Evolutionary conservation across 2,797 vertebrate genomes (phyloP), one percentile per base, ranked within the genome.

Genomic region (Sphenopsis melanotis): DNA sequence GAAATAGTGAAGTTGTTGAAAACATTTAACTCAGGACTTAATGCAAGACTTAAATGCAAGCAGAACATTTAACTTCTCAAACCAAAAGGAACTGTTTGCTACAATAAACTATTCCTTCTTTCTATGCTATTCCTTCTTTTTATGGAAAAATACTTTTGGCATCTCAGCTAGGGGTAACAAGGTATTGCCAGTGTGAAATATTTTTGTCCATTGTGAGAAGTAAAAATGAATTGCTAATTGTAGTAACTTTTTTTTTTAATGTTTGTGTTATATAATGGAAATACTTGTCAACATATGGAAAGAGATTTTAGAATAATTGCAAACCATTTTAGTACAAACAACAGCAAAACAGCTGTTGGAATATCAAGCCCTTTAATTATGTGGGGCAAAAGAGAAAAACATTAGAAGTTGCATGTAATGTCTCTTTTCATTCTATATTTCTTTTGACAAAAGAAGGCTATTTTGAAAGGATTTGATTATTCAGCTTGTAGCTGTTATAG

Each of bases 391-490:
- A 79, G 32, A 89, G 74, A 70, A 78, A 74, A 81, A 79, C 27
- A 44, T 50, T 39, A 61, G 46, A 92, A 96, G 15, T 63, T 89
- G 71, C 27, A 77, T 70, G 8, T 85, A 91, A 81, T 83, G 41
- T 92, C 93, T 95, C 20, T 93, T 97, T 97, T 90, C 61, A 61
- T 93, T 95, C 68, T 89, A 6, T 93, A 2, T 37, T 90, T 96
- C 91, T 94, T 96, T 92, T 64, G 42, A 81, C 39, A 87, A 77
- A 87, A 94, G 57, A 82, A 74, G 94, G 83, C 55, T 69, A 27
- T 93, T 94, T 91, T 87, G 95, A 95, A 97, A 90, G 89, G 55
- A 82, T 95, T 93, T 91, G 68, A 90, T 96, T 95, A 83, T 84
- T 88, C 60, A 69, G 39, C 74, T 94, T 95, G 74, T 85, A 96